Evolutionary conservation across 2,113 vertebrate genomes (phyloP).

Genomic region (Megaceryle torquata): DNA sequence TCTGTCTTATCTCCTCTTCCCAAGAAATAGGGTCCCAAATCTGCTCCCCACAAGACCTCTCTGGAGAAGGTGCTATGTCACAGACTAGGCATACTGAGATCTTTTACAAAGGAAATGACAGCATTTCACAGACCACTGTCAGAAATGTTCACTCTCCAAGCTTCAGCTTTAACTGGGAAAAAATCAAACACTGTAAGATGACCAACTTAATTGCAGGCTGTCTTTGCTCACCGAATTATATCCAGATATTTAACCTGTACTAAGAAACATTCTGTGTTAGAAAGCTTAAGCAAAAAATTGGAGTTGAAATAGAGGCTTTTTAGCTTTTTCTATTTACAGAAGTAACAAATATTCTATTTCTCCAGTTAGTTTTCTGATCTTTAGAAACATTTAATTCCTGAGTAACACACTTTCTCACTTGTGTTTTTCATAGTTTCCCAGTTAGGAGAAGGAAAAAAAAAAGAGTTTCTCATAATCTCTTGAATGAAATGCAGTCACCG

Average conservation of each 20-base stretch:
- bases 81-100: not conserved
- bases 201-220: not conserved
- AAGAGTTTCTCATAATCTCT: not conserved
- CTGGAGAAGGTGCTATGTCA: not conserved
- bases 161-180: not conserved
- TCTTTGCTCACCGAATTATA: not conserved
- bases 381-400: not conserved
- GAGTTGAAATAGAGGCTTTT: not conserved
- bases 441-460: not conserved
- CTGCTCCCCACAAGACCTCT: not conserved
- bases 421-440: not conserved
- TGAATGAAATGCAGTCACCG: not conserved
- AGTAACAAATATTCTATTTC: not conserved
- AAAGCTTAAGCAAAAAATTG: not conserved
- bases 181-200: not conserved
- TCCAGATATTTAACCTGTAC: not conserved
- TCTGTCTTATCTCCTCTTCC: not conserved
- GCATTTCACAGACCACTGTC: not conserved
- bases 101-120: fast-evolving
- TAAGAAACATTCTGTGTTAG: not conserved
- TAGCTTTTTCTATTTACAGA: not conserved
- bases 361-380: not conserved
- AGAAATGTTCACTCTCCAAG: not conserved
- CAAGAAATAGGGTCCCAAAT: not conserved
- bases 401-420: not conserved